Evolutionary conservation across 1,140 invertebrate species (phyloP).

Genomic region (Calliphora vicina): DNA sequence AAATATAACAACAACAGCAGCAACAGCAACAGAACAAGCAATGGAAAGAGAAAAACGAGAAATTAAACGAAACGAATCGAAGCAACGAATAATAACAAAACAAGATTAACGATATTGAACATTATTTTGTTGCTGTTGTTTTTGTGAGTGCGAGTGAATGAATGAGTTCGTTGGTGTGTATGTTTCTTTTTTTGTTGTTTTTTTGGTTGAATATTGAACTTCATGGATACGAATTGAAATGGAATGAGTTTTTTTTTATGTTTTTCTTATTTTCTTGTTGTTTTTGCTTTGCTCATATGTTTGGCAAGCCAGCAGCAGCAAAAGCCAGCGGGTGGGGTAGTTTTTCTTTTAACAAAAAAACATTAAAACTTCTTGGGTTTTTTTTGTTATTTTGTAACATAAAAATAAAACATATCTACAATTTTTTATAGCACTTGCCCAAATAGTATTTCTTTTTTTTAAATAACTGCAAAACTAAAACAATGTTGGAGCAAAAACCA

Average conservation of each 20-base stretch:
- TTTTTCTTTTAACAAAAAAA: neutral
- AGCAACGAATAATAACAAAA: neutral
- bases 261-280: neutral
- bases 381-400: neutral
- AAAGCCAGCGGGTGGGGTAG: neutral
- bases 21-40: neutral
- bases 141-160: neutral
- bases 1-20: neutral
- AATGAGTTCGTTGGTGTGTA: neutral
- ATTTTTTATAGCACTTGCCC: neutral
- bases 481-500: neutral
- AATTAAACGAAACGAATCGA: neutral
- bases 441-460: too few relatives aligned
- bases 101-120: neutral
- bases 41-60: neutral
- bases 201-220: neutral
- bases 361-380: neutral
- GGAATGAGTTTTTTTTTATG: neutral
- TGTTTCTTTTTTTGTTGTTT: neutral
- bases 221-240: neutral
- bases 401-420: neutral
- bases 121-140: too few relatives aligned
- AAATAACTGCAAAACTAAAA: too few relatives aligned
- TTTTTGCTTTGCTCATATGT: neutral
- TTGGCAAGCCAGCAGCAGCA: neutral